Percentiles rank a stretch among this genome's conserved stretches.
phyloP scores from a whole-genome alignment of 1,140 invertebrate genomes.

The Drosophila lacertosa region DNA sequence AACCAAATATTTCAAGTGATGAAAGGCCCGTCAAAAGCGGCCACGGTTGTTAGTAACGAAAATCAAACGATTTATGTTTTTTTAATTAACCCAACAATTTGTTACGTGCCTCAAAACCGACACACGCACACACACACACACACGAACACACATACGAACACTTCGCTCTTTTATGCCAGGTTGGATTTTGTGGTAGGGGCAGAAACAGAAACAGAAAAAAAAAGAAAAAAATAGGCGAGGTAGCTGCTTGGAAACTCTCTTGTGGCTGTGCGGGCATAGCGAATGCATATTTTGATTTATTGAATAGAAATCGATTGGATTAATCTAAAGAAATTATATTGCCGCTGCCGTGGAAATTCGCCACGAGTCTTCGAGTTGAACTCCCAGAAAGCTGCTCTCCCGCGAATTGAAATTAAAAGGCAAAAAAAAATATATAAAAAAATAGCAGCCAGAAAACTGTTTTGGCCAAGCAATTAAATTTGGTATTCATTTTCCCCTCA shows the following conservation, averaged over 20 bases:
- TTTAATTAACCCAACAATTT: conserved; percentile 84
- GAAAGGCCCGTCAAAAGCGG: conserved; percentile 65
- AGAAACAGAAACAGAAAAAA: conserved; percentile 14
- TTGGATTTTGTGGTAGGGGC: neutral
- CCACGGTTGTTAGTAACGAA: conserved; percentile 62
- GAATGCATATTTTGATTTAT: conserved; percentile 83
- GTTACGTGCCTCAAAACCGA: conserved; percentile 82
- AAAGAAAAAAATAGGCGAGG: no score
- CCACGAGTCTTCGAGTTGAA: conserved; percentile 48
- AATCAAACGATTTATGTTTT: conserved; percentile 84
- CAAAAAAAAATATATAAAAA: no score
- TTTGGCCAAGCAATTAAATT: conserved; percentile 68
- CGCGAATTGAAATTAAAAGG: conserved; percentile 73
- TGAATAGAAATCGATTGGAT: conserved; percentile 83
- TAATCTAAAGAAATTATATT: conserved; percentile 83
- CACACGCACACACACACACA: conserved; percentile 37
- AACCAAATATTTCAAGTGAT: conserved; percentile 54
- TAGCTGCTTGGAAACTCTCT: no score
- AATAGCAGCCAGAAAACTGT: conserved; percentile 66
- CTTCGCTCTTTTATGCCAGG: no score
- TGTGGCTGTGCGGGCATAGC: conserved; percentile 65
- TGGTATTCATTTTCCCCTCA: conserved; percentile 18
- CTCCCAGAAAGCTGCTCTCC: conserved; percentile 9
- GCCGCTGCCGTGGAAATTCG: conserved; percentile 58
- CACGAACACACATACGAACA: neutral